phyloP scores from a whole-genome alignment of 1,140 invertebrate genomes.

The Danaus melanippus region DNA sequence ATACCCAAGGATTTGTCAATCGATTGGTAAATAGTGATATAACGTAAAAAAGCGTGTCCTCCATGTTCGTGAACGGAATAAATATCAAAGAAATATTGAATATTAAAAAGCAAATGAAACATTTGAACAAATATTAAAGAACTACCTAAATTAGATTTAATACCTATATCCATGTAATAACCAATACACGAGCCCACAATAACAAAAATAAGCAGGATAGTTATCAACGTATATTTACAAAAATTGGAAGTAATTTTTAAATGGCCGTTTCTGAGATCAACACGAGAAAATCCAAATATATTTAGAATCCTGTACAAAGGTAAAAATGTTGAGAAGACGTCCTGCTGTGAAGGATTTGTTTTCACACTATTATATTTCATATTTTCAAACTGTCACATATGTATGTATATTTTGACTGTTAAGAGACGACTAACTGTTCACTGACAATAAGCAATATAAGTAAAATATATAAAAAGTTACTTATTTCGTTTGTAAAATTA shows the following conservation, averaged over 20 bases:
- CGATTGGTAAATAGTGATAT: conserved; percentile 19
- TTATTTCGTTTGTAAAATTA: too few relatives aligned
- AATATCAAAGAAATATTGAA: conserved; percentile 21
- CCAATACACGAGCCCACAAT: conserved; percentile 4
- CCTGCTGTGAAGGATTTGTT: not conserved
- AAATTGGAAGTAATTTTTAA: conserved; percentile 8
- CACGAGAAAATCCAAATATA: conserved; percentile 14
- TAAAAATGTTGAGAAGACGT: conserved; percentile 13
- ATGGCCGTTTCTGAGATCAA: conserved; percentile 4
- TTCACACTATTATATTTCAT: too few relatives aligned
- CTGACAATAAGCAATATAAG: too few relatives aligned
- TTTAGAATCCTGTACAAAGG: conserved; percentile 11
- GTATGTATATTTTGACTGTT: not conserved
- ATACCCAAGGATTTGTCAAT: conserved; percentile 22
- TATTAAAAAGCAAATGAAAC: conserved; percentile 17
- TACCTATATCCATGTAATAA: conserved; percentile 12
- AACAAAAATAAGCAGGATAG: conserved; percentile 1
- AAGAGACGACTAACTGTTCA: conserved; percentile 2
- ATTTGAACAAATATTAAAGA: conserved; percentile 15
- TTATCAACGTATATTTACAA: conserved; percentile 8
- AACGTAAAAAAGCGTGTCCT: conserved; percentile 12
- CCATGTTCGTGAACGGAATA: conserved; percentile 19
- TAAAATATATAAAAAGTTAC: too few relatives aligned
- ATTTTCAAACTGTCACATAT: not conserved
- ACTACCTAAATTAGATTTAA: not conserved